These are phyloP conservation scores for Aphrophora alni DNA, from an alignment of 2,888 invertebrate species.

Conservation along the genomic window DNA sequence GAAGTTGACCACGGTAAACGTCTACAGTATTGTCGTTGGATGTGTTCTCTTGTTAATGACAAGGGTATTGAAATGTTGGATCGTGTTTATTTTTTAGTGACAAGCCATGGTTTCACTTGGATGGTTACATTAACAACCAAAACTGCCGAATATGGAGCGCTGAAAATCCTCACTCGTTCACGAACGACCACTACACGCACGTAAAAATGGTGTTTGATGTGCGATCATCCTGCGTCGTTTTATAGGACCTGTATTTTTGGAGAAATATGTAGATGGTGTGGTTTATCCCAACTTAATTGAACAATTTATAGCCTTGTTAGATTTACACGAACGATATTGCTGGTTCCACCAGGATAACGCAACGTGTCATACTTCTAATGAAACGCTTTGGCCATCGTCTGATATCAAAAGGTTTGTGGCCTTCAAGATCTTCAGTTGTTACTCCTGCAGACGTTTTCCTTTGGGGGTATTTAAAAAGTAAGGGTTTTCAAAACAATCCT, in stretches of 20 bases:
- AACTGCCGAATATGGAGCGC: background rate
- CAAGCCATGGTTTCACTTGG: background rate
- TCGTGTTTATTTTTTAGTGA: background rate
- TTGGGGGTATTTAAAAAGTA: background rate
- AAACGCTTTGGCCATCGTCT: background rate
- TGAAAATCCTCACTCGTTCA: conserved; percentile 14
- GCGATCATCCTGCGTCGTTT: background rate
- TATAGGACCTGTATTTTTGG: conserved; percentile 7
- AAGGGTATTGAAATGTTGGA: background rate
- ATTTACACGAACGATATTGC: background rate
- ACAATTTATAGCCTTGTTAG: background rate
- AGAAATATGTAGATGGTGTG: background rate
- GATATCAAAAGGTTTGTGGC: background rate
- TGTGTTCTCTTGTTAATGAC: background rate
- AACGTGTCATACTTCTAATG: background rate
- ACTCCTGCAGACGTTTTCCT: background rate
- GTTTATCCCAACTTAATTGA: background rate
- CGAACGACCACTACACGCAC: conserved; percentile 2
- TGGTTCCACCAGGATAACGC: background rate
- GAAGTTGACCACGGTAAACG: background rate
- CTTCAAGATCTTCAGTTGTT: background rate
- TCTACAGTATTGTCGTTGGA: too few species aligned
- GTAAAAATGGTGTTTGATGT: conserved; percentile 11
- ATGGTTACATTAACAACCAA: conserved; percentile 10
- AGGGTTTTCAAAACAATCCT: too few species aligned